phyloP scores from a whole-genome alignment of 1,140 invertebrate species.

The Copidosoma floridanum region DNA sequence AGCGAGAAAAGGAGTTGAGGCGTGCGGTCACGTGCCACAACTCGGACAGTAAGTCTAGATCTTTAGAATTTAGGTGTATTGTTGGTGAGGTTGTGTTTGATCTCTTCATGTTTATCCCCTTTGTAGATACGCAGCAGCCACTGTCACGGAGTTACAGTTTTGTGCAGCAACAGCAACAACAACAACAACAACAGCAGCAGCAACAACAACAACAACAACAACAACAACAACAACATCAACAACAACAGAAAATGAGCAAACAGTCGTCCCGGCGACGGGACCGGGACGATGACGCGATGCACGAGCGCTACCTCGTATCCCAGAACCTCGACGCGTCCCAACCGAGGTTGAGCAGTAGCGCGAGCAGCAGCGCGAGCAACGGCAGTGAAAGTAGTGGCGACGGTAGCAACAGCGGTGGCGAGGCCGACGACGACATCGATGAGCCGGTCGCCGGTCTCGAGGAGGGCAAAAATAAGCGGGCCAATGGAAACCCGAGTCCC shows the following conservation, averaged over 20 bases:
- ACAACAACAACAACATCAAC: constrained; percentile 56
- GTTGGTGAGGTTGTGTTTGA: too few relatives aligned
- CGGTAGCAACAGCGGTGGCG: constrained; percentile 48
- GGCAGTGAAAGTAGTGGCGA: constrained; percentile 45
- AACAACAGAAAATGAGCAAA: constrained; percentile 43
- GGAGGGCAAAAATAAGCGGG: constrained; percentile 49
- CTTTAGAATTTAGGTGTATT: too few relatives aligned
- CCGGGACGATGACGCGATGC: constrained; percentile 74
- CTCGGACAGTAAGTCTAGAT: constrained; percentile 48
- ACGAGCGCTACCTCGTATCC: constrained; percentile 71
- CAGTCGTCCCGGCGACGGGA: constrained; percentile 54
- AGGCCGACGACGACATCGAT: constrained; percentile 33
- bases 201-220: constrained; percentile 55
- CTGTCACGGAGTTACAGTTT: constrained; percentile 71
- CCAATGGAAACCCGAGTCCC: constrained; percentile 53
- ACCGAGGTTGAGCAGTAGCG: constrained; percentile 49
- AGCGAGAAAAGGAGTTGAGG: constrained; percentile 44
- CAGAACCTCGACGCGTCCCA: constrained; percentile 42
- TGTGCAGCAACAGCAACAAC: constrained; percentile 64
- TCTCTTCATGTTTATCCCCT: too few relatives aligned
- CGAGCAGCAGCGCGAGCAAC: constrained; percentile 45
- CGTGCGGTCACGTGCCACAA: constrained; percentile 49
- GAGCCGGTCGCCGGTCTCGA: constrained; percentile 17
- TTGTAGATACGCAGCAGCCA: constrained; percentile 45
- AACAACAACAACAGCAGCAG: constrained; percentile 52